Conservation (phyloP, 2,888 invertebrate genomes). For the Agonopterix subpropinquella region DNA sequence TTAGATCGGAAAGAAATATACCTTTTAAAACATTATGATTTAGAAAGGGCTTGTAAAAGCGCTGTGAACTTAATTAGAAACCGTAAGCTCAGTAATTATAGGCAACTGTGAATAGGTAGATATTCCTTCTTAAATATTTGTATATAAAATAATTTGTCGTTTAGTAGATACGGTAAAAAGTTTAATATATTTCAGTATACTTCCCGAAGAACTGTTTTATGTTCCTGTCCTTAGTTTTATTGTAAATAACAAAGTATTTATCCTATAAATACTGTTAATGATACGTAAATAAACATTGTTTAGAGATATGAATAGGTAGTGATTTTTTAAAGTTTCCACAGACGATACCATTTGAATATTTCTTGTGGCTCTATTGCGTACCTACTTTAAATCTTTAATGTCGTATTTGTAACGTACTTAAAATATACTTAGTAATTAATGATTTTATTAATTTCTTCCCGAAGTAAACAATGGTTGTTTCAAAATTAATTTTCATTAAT, state of each 20-base stretch:
- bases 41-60: slow-evolving; percentile 53
- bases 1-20: slow-evolving; percentile 25
- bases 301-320: slow-evolving; percentile 26
- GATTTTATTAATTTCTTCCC: slow-evolving; percentile 26
- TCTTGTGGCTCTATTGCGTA: slow-evolving; percentile 55
- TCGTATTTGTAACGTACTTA: slow-evolving; percentile 72
- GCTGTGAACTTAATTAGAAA: slow-evolving; percentile 53
- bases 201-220: slow-evolving; percentile 70
- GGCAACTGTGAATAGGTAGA: slow-evolving; percentile 56
- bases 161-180: slow-evolving; percentile 54
- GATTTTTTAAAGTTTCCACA: slow-evolving; percentile 47
- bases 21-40: slow-evolving; percentile 23
- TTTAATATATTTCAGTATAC: slow-evolving; percentile 69
- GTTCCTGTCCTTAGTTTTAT: slow-evolving; percentile 63
- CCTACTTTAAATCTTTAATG: slow-evolving; percentile 53
- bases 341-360: slow-evolving; percentile 52
- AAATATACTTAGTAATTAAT: slow-evolving; percentile 49
- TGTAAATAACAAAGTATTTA: slow-evolving; percentile 67
- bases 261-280: slow-evolving; percentile 5
- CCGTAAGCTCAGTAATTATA: slow-evolving; percentile 57
- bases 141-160: slow-evolving; percentile 54
- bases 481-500: slow-evolving; percentile 18
- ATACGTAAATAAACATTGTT: slow-evolving; percentile 4
- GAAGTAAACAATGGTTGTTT: slow-evolving; percentile 20
- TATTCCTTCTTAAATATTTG: slow-evolving; percentile 50